Evolutionary conservation across 2,888 invertebrate genomes (phyloP), one percentile per base, ranked within the genome.

Genomic region (Platycnemis pennipes): DNA sequence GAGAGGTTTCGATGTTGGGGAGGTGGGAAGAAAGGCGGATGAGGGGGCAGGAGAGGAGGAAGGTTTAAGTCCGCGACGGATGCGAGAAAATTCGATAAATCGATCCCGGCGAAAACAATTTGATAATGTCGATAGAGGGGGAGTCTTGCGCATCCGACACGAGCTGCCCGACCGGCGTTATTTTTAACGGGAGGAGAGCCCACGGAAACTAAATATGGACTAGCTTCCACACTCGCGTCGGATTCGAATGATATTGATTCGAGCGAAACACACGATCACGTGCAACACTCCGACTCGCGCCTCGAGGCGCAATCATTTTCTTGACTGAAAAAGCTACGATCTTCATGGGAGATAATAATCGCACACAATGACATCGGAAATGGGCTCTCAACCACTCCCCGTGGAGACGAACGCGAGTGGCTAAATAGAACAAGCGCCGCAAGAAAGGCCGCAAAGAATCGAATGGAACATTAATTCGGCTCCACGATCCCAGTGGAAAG

Each of bases 31-130:
- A 44, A 44, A 44, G 31, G 56, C 22, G 56, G 45, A 69, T 13
- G 63, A 44, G 22, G 87, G 44, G 63, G 56, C 8, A 63, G 37
- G 42, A n/a, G 45, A 11, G 16, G 13, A 37, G 77, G 11, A 42
- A 87, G 46, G 26, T 44, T 46, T 45, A 87, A 87, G 87, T 87
- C 44, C 26, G 87, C n/a, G n/a, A 87, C 46, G 42, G 91, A 31
- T 63, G 91, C 13, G 56, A 44, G 46, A 44, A 45, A 45, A 87
- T n/a, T n/a, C 87, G 46, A 87, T 87, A 46, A 87, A 87, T 46
- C 87, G 87, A 46, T 46, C 11, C 22, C 45, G 87, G 87, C n/a
- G 87, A 87, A 87, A 87, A 87, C 46, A 77, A 87, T 87, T 87
- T 87, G 44, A 87, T 46, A 46, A 87, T 45, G 46, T 13, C 87